Percentiles rank a stretch among this genome's conserved stretches.
These are phyloP conservation scores for Drosophila kepulauana DNA, from an alignment of 1,140 invertebrate genomes.

Conservation along the genomic window DNA sequence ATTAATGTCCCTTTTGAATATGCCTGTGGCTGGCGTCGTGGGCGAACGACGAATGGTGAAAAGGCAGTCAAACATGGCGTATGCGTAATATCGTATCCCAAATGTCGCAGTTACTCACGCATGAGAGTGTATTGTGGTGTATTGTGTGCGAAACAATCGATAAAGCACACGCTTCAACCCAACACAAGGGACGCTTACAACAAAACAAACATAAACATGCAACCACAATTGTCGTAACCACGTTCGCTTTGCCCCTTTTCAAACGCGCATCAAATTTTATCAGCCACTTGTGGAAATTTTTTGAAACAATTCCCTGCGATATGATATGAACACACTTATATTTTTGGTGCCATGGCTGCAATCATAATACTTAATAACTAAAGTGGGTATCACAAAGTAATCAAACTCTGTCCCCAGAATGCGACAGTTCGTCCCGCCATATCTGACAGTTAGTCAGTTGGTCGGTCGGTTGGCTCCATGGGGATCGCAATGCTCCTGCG, in stretches of 20 bases:
- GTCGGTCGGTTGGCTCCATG: neutral
- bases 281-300: conserved; percentile 78
- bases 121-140: conserved; percentile 5
- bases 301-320: conserved; percentile 60
- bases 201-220: conserved; percentile 59
- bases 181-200: conserved; percentile 15
- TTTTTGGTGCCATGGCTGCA: conserved; percentile 27
- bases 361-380: conserved; percentile 61
- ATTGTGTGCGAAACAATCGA: conserved; percentile 59
- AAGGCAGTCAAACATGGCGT: conserved; percentile 35
- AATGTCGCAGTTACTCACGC: conserved; percentile 62
- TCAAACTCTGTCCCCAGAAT: conserved; percentile 48
- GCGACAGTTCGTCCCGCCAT: conserved; percentile 6
- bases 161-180: conserved; percentile 47
- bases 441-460: conserved; percentile 12
- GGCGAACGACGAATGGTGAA: neutral
- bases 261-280: conserved; percentile 76
- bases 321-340: conserved; percentile 44
- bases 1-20: conserved; percentile 62
- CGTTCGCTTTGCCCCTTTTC: conserved; percentile 47
- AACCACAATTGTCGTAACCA: conserved; percentile 25
- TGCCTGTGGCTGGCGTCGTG: conserved; percentile 27
- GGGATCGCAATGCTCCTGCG: conserved; percentile 12
- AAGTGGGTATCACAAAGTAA: conserved; percentile 67
- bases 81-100: conserved; percentile 66